Conservation (phyloP, 2,113 vertebrate genomes). For the Xiphophorus couchianus region DNA sequence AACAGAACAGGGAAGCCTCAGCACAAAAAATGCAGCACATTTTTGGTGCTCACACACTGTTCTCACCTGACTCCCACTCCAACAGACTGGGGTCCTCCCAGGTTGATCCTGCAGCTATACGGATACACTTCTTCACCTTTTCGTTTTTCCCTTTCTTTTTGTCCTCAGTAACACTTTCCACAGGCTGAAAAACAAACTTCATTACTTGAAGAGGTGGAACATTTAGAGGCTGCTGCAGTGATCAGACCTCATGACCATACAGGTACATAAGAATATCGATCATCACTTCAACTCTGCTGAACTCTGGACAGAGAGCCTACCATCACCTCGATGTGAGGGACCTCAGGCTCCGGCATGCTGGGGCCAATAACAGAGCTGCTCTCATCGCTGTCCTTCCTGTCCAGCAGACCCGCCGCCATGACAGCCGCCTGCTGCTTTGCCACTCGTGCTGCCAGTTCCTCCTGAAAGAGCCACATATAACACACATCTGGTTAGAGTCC, state of each 20-base stretch:
- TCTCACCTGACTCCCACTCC: slow-evolving; percentile 88
- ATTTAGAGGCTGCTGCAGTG: too few species aligned
- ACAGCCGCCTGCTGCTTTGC: slow-evolving; percentile 82
- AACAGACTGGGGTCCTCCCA: slow-evolving; percentile 91
- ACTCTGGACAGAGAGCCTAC: too few species aligned
- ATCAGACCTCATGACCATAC: too few species aligned
- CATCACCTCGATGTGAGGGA: slow-evolving; percentile 76
- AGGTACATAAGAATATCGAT: too few species aligned
- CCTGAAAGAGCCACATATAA: slow-evolving; percentile 64
- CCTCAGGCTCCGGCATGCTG: slow-evolving; percentile 86
- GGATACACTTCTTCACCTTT: slow-evolving; percentile 89
- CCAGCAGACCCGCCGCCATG: slow-evolving; percentile 78
- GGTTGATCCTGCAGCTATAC: slow-evolving; percentile 86
- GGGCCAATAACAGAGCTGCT: slow-evolving; percentile 82
- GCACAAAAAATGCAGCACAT: too few species aligned
- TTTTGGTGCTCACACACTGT: too few species aligned
- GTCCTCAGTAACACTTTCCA: slow-evolving; percentile 84
- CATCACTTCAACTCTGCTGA: too few species aligned
- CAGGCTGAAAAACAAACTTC: slow-evolving; percentile 61
- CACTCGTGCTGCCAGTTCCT: slow-evolving; percentile 79
- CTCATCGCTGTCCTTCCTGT: slow-evolving; percentile 80
- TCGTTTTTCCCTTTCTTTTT: slow-evolving; percentile 86
- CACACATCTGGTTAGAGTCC: neutral
- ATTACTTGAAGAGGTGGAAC: too few species aligned
- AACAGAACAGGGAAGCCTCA: neutral